Evolutionary conservation across 2,888 invertebrate genomes (phyloP).

Genomic region (Eucera pruinosa): DNA sequence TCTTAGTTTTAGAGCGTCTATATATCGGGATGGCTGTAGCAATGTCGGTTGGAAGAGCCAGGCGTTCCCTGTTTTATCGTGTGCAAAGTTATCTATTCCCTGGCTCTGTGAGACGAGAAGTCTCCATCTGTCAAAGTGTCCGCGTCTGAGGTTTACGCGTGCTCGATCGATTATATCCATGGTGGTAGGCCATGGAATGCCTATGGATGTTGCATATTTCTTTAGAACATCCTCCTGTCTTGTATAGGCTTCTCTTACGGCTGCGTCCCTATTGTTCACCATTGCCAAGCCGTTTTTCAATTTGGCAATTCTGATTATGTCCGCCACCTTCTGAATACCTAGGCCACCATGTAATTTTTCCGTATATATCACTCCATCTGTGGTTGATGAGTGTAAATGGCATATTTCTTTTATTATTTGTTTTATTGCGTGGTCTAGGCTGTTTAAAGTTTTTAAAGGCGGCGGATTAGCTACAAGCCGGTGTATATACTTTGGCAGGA

Average conservation of each 20-base stretch:
- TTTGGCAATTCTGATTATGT: too few species aligned
- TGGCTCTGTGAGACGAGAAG: not conserved
- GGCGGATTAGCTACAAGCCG: too few species aligned
- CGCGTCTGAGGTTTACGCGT: not conserved
- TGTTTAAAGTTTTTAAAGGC: not conserved
- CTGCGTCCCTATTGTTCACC: not conserved
- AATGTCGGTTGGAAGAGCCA: constrained; percentile 42
- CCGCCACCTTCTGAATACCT: too few species aligned
- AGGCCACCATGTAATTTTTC: not conserved
- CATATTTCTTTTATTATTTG: not conserved
- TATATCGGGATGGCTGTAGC: constrained; percentile 19
- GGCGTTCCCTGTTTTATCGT: constrained; percentile 6
- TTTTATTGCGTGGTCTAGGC: not conserved
- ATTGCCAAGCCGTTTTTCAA: not conserved
- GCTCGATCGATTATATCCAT: not conserved
- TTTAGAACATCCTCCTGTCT: not conserved
- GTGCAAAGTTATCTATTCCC: too few species aligned
- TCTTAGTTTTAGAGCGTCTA: constrained; percentile 25
- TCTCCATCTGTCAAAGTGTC: not conserved
- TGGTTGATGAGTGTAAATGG: not conserved
- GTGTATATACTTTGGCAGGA: not conserved
- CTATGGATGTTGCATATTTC: not conserved
- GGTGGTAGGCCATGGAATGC: not conserved
- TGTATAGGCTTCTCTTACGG: accelerated
- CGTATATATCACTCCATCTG: not conserved